Evolutionary conservation across 2,113 vertebrate genomes (phyloP).

Genomic region (Petromus typicus): DNA sequence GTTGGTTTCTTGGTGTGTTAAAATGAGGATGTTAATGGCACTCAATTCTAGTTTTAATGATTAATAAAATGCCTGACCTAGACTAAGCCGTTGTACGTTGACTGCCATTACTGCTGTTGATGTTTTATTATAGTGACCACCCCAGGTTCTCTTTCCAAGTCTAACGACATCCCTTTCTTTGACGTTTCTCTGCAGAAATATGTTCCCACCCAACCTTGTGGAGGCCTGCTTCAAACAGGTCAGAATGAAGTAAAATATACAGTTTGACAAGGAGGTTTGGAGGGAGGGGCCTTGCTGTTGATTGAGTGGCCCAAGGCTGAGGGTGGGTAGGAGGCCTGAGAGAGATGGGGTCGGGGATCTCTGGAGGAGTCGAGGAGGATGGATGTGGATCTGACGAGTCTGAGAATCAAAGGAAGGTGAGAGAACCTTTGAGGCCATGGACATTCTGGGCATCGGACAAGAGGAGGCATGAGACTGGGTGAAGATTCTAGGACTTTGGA

Average conservation of each 20-base stretch:
- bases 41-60: not conserved
- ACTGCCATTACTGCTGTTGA: not conserved
- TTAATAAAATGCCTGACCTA: too few species aligned
- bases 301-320: not conserved
- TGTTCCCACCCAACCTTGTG: constrained; percentile 98
- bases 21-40: not conserved
- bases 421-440: not conserved
- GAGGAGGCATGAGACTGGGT: not conserved
- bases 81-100: not conserved
- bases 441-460: not conserved
- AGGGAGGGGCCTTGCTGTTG: not conserved
- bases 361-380: not conserved
- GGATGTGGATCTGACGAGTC: not conserved
- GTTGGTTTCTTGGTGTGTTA: not conserved
- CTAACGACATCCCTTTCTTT: constrained; percentile 60
- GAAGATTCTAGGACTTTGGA: not conserved
- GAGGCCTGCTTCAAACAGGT: constrained; percentile 99
- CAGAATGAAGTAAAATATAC: constrained; percentile 63
- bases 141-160: not conserved
- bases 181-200: constrained; percentile 91
- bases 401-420: not conserved
- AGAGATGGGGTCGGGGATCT: not conserved
- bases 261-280: not conserved
- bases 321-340: not conserved
- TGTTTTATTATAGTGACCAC: not conserved